phyloP scores from a whole-genome alignment of 1,140 invertebrate genomes.

The Camponotus floridanus region DNA sequence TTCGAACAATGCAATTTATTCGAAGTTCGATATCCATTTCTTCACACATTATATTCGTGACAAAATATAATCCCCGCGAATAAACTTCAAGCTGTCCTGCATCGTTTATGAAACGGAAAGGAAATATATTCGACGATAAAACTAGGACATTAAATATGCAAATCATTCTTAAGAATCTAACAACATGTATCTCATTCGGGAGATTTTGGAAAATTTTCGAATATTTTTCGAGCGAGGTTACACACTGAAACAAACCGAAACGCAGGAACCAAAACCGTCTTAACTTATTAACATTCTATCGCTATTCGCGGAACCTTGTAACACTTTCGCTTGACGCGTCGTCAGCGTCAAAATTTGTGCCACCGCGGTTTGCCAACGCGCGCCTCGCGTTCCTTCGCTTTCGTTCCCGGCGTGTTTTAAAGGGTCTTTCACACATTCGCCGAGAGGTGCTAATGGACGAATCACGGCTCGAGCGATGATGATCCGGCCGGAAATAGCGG shows the following conservation, averaged over 20 bases:
- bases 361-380: conserved; percentile 60
- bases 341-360: conserved; percentile 72
- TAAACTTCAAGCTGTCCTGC: too few species aligned
- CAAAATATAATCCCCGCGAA: too few species aligned
- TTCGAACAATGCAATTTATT: background rate
- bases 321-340: conserved; percentile 67
- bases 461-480: conserved; percentile 66
- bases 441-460: conserved; percentile 37
- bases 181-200: background rate
- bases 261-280: background rate
- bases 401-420: conserved; percentile 64
- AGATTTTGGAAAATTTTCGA: background rate
- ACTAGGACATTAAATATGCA: background rate
- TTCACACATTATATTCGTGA: too few species aligned
- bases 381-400: conserved; percentile 57
- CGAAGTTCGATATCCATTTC: too few species aligned
- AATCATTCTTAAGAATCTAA: too few species aligned
- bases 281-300: conserved; percentile 45
- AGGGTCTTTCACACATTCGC: conserved; percentile 69
- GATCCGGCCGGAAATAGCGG: conserved; percentile 69
- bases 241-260: background rate
- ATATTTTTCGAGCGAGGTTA: background rate
- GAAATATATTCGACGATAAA: background rate
- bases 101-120: background rate
- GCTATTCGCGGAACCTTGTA: conserved; percentile 65